Evolutionary conservation across 2,797 vertebrate species (phyloP).

Genomic region (Brachyalestes nurse): DNA sequence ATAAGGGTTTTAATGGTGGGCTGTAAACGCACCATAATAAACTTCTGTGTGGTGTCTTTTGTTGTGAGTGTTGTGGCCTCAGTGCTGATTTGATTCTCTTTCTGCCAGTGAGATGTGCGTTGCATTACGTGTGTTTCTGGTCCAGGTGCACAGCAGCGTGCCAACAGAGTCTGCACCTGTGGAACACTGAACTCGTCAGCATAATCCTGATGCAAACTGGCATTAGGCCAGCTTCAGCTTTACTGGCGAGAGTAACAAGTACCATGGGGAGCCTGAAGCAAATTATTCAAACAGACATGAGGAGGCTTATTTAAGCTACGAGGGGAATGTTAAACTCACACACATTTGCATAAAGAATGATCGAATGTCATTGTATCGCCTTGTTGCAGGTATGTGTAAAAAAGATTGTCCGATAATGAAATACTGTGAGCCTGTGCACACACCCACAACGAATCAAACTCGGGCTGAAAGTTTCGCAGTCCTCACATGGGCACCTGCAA

Average conservation of each 20-base stretch:
- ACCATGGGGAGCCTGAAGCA: background rate
- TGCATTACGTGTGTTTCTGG: background rate
- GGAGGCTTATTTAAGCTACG: background rate
- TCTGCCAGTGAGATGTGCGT: background rate
- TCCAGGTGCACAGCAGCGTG: slow-evolving; percentile 28
- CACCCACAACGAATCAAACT: background rate
- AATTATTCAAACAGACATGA: slow-evolving; percentile 15
- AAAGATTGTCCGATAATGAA: background rate
- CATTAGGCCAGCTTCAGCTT: slow-evolving; percentile 16
- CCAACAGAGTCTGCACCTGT: slow-evolving; percentile 48
- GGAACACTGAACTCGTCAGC: slow-evolving; percentile 34
- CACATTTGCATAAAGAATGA: background rate
- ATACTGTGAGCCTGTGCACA: background rate
- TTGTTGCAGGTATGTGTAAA: background rate
- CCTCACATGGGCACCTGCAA: slow-evolving; percentile 18
- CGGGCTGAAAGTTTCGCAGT: background rate
- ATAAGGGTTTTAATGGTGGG: slow-evolving; percentile 9
- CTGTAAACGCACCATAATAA: slow-evolving; percentile 14
- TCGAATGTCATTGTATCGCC: background rate
- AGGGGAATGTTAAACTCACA: slow-evolving; percentile 6
- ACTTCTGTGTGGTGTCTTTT: slow-evolving; percentile 7
- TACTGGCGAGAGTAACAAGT: slow-evolving; percentile 10
- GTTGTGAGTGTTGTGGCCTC: background rate
- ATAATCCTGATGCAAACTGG: slow-evolving; percentile 22
- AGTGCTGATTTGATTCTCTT: background rate